Conservation (phyloP, 2,113 vertebrate species). For the Chaetura pelagica region DNA sequence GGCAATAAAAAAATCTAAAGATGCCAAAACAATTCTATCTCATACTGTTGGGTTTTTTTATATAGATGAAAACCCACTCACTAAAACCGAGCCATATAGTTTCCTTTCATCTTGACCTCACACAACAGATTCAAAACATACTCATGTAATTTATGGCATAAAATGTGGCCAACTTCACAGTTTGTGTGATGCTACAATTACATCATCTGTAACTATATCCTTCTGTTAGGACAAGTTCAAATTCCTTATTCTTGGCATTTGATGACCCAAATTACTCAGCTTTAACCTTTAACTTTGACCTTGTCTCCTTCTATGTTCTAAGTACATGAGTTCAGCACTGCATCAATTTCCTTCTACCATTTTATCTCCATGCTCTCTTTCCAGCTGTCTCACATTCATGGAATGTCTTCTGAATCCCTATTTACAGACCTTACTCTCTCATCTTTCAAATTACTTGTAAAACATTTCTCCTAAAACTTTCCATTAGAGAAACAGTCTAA, state of each 20-base stretch:
- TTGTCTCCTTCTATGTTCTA: background rate
- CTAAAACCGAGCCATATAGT: background rate
- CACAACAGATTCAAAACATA: constrained; percentile 9
- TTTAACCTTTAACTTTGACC: constrained; percentile 40
- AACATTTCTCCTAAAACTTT: background rate
- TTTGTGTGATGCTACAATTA: constrained; percentile 42
- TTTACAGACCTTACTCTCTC: background rate
- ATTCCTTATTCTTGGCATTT: constrained; percentile 45
- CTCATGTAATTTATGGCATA: constrained; percentile 43
- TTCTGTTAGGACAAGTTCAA: constrained; percentile 55
- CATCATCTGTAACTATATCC: constrained; percentile 38
- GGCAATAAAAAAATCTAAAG: background rate
- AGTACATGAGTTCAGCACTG: constrained; percentile 24
- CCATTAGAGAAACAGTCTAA: background rate
- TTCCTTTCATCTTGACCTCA: background rate
- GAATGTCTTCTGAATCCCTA: background rate
- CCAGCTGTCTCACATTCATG: background rate
- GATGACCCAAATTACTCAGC: constrained; percentile 60
- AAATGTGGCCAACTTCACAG: background rate
- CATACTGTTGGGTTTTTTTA: background rate
- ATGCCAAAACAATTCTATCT: background rate
- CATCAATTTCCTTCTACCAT: constrained; percentile 21
- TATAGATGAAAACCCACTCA: background rate
- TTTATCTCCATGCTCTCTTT: background rate
- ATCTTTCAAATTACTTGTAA: background rate